Conservation (phyloP, 2,888 invertebrate genomes). For the Trachelus stipa region DNA sequence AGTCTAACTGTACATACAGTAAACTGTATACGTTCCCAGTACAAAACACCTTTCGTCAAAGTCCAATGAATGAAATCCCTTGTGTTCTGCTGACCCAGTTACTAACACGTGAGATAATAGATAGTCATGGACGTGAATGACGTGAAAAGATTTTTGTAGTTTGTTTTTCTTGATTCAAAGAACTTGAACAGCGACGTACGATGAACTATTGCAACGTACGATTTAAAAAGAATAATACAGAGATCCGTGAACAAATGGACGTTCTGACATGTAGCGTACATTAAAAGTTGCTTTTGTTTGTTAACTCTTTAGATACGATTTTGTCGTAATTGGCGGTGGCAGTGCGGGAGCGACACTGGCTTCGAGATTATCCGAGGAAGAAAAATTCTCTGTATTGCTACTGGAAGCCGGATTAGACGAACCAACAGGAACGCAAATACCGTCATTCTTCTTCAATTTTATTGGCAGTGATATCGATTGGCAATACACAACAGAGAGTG, state of each 20-base stretch:
- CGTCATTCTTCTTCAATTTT: conserved; percentile 90
- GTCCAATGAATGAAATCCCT: conserved; percentile 18
- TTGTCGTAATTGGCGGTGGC: conserved; percentile 81
- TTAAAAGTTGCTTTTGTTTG: background rate
- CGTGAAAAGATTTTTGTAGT: background rate
- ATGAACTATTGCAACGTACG: conserved; percentile 5
- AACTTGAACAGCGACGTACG: background rate
- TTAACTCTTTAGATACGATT: conserved; percentile 71
- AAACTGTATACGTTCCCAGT: conserved; percentile 28
- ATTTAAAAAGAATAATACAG: background rate
- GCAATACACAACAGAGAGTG: conserved; percentile 88
- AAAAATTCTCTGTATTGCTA: conserved; percentile 78
- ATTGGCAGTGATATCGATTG: conserved; percentile 89
- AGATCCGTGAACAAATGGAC: background rate
- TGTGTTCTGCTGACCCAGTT: conserved; percentile 37
- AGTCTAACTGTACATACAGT: conserved; percentile 8
- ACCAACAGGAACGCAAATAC: conserved; percentile 89
- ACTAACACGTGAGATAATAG: conserved; percentile 20
- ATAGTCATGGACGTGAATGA: background rate
- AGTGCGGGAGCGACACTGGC: conserved; percentile 81
- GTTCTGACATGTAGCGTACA: background rate
- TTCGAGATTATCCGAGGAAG: conserved; percentile 78
- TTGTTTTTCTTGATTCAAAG: background rate
- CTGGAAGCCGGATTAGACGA: conserved; percentile 87
- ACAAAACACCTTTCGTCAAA: conserved; percentile 40